Base-by-base conservation (phyloP, 2,888 invertebrate species). In the Doris montereyensis region DNA sequence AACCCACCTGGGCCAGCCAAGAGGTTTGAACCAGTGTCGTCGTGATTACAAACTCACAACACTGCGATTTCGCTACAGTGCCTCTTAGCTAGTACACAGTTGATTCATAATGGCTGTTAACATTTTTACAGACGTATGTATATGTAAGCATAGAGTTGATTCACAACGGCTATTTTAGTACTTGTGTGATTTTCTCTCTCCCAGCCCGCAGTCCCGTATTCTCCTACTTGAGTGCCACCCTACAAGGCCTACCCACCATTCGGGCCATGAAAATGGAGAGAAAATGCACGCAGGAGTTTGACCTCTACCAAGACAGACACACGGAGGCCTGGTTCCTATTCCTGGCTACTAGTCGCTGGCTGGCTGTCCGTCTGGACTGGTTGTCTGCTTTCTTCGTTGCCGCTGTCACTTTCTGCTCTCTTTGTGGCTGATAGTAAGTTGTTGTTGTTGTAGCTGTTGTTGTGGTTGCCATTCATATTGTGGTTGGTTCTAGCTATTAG, bases 141-240 rank as follows among this genome's bases (percentile, higher is more conserved):
- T n/a, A n/a, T n/a, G n/a, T n/a, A n/a, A n/a, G n/a, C n/a, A n/a
- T n/a, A n/a, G n/a, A n/a, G n/a, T n/a, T n/a, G n/a, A n/a, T n/a
- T n/a, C n/a, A n/a, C n/a, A n/a, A n/a, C n/a, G n/a, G n/a, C n/a
- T n/a, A n/a, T n/a, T n/a, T n/a, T n/a, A n/a, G n/a, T n/a, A n/a
- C n/a, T n/a, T n/a, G n/a, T n/a, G n/a, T n/a, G 1, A 10, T 4
- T 8, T n/a, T n/a, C n/a, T n/a, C 4, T 67, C n/a, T 26, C 57
- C 1, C 92, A 96, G 96, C 95, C 83, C 95, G 97, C 81, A 97
- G 97, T 87, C 98, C 98, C 0, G 96, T 99, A n/a, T 98, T 97
- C 92, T 95, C 96, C 1, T 97, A 98, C 89, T 92, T 98, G 87
- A 96, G 95, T 88, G 96, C 97, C 32, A 95, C 97, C 0, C 93